phyloP scores from a whole-genome alignment of 1,140 invertebrate species.

The Brachionus sp. region DNA sequence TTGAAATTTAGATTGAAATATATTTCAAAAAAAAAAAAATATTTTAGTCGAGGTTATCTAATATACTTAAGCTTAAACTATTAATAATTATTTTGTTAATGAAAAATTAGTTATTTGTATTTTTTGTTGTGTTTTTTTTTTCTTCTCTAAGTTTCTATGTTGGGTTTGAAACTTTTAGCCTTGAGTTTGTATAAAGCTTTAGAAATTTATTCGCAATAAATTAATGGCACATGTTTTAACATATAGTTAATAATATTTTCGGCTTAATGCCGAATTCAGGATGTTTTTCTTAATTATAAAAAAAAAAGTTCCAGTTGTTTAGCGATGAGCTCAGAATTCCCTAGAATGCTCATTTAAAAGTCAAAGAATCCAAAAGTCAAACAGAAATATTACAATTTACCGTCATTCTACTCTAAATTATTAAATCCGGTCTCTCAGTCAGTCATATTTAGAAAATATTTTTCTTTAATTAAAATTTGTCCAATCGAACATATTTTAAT shows the following conservation, averaged over 20 bases:
- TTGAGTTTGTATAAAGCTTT: background rate
- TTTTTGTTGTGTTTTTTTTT: background rate
- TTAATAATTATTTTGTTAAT: background rate
- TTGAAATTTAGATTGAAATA: background rate
- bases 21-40: background rate
- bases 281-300: background rate
- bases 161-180: too few relatives aligned
- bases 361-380: background rate
- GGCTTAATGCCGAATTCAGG: background rate
- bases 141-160: background rate
- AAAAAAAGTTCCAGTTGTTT: background rate
- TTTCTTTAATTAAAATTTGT: slow-evolving; percentile 32
- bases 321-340: slow-evolving; percentile 11
- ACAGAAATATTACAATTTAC: slow-evolving; percentile 16
- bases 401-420: slow-evolving; percentile 1
- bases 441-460: background rate
- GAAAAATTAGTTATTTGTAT: background rate
- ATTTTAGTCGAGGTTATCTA: slow-evolving; percentile 10
- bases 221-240: background rate
- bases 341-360: background rate
- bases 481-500: background rate
- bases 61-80: background rate
- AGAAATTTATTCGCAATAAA: background rate
- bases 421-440: background rate
- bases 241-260: background rate